Evolutionary conservation across 2,797 vertebrate genomes (phyloP), one percentile per base, ranked within the genome.

Genomic region (Gallinago nigripennis): DNA sequence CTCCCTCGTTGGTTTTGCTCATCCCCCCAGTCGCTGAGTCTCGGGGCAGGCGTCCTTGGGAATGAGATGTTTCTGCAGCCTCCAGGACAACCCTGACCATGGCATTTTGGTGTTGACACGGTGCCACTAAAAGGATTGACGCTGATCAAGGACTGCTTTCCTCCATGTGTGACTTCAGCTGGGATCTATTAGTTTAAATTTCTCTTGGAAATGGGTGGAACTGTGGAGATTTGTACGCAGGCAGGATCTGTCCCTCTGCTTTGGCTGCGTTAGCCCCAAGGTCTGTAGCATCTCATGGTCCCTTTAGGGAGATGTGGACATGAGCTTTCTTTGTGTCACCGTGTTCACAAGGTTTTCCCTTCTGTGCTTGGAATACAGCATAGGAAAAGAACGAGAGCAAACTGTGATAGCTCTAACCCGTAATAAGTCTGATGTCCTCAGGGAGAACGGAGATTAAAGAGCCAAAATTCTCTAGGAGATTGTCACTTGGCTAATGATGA

Each of bases 401-500:
- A 4, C 73, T 94, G 51, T 28, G 84, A 65, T 86, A 68, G 95
- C 65, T 92, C 95, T 92, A 96, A 77, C 95, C 71, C 53, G 0
- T 50, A 54, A 48, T 92, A 81, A 93, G 7, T 31, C 76, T 77
- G 92, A 50, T 85, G 86, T 97, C 97, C 94, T 92, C 0, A 0
- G 95, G 94, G 95, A 94, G 53, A 28, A 64, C 2, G 24, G 82
- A 93, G 95, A 96, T 97, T 97, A 96, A 97, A 96, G 86, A 97
- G 86, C 92, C 95, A 88, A 87, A 97, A 96, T 95, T 95, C 96
- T 96, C 94, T 69, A 66, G 94, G 93, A 97, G 95, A 96, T 93
- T 97, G 97, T 96, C 96, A 83, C 95, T 96, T 92, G 93, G 92
- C 96, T 96, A 96, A 96, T 97, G 96, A 95, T 90, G 92, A 94